Percentiles rank a stretch among this genome's conserved stretches.
Evolutionary conservation across 2,888 invertebrate genomes (phyloP).

Genomic region (Drosophila helvetica): DNA sequence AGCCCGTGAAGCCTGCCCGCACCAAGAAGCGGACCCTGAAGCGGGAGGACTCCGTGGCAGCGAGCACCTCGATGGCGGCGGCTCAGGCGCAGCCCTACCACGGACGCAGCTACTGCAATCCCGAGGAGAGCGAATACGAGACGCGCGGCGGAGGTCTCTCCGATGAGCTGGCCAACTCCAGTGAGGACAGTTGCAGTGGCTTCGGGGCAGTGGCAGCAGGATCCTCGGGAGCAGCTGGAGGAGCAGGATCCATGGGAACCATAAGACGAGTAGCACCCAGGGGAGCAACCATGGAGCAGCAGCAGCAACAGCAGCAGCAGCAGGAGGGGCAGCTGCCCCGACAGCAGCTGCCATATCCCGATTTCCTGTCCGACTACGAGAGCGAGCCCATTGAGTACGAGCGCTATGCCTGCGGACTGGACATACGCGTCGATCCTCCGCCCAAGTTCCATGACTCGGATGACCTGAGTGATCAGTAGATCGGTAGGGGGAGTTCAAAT

Average conservation of each 20-base stretch:
- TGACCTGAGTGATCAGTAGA: slow-evolving; percentile 83
- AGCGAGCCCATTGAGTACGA: slow-evolving; percentile 86
- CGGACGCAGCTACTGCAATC: slow-evolving; percentile 76
- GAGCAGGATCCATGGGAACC: slow-evolving; percentile 58
- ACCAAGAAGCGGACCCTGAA: slow-evolving; percentile 83
- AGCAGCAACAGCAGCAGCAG: background rate
- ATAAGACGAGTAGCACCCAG: slow-evolving; percentile 64
- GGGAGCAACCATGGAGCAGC: slow-evolving; percentile 6
- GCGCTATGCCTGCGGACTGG: slow-evolving; percentile 90
- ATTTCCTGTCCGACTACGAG: slow-evolving; percentile 85
- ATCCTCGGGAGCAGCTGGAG: slow-evolving; percentile 24
- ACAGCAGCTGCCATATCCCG: slow-evolving; percentile 84
- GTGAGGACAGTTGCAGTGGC: slow-evolving; percentile 82
- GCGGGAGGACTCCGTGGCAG: slow-evolving; percentile 81
- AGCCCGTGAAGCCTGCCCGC: slow-evolving; percentile 84
- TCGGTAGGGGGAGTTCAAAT: background rate
- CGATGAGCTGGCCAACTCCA: slow-evolving; percentile 83
- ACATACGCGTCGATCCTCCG: slow-evolving; percentile 90
- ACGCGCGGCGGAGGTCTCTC: slow-evolving; percentile 81
- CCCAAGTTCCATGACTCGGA: slow-evolving; percentile 91
- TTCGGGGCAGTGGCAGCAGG: slow-evolving; percentile 49
- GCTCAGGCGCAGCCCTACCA: slow-evolving; percentile 66
- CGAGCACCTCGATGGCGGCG: slow-evolving; percentile 34
- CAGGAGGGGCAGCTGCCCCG: slow-evolving; percentile 7
- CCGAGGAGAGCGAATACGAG: slow-evolving; percentile 82